These are phyloP conservation scores for Drosophila nasuta DNA, from an alignment of 1,140 invertebrate genomes.

Conservation along the genomic window DNA sequence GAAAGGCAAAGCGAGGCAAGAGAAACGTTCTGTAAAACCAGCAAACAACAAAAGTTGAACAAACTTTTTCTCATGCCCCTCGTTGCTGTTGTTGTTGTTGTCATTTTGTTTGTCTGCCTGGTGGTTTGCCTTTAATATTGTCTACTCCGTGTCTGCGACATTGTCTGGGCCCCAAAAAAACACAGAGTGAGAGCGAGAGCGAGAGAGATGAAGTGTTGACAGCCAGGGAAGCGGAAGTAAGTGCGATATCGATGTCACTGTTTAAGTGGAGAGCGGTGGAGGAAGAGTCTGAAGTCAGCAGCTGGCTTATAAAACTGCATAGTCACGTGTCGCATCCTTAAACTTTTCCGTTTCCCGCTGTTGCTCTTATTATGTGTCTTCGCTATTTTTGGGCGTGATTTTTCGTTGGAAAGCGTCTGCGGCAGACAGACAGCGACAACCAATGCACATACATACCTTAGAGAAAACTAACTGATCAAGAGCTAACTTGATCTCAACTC, in stretches of 20 bases:
- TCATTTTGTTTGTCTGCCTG: slow-evolving; percentile 42
- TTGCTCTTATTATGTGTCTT: slow-evolving; percentile 1
- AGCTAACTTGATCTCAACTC: no score
- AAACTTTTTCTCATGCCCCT: slow-evolving; percentile 49
- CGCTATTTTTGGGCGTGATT: slow-evolving; percentile 7
- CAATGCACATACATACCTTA: no score
- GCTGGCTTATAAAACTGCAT: slow-evolving; percentile 49
- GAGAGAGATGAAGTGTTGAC: neutral
- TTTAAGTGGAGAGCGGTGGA: neutral
- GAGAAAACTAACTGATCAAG: no score
- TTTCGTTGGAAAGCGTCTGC: no score
- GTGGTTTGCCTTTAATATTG: slow-evolving; percentile 43
- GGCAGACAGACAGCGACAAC: no score
- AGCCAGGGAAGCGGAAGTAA: neutral
- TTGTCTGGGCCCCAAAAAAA: slow-evolving; percentile 32
- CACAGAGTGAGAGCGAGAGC: neutral
- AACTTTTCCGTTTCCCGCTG: slow-evolving; percentile 44
- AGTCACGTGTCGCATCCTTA: slow-evolving; percentile 61
- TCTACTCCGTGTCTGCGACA: slow-evolving; percentile 61
- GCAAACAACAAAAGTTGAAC: slow-evolving; percentile 41
- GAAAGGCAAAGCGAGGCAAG: neutral
- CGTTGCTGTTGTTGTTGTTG: slow-evolving; percentile 31
- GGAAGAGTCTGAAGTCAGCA: neutral
- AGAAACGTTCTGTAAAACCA: neutral
- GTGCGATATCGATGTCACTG: slow-evolving; percentile 33